Evolutionary conservation across 2,888 invertebrate species (phyloP).

Genomic region (Platycheirus rosarum): DNA sequence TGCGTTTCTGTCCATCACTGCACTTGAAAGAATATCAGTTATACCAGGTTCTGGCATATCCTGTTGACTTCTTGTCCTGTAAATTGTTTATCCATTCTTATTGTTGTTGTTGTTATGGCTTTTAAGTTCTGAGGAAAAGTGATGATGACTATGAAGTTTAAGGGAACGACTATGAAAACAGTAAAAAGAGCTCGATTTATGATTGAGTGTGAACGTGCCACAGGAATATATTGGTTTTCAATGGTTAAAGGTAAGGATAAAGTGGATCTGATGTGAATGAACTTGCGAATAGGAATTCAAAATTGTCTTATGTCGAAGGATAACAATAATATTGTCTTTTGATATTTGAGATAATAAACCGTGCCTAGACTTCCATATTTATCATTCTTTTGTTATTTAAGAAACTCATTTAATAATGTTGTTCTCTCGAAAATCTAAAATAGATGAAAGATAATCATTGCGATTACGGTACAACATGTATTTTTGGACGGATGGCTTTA

Average conservation of each 20-base stretch:
- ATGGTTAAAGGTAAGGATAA: neutral
- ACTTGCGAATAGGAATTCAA: constrained; percentile 32
- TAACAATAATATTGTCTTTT: constrained; percentile 49
- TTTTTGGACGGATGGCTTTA: too few species aligned
- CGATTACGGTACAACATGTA: too few species aligned
- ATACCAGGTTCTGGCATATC: too few species aligned
- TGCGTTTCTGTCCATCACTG: constrained; percentile 29
- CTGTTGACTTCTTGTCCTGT: constrained; percentile 47
- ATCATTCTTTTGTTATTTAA: neutral
- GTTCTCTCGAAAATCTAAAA: too few species aligned
- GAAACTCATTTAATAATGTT: too few species aligned
- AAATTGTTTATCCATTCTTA: constrained; percentile 39
- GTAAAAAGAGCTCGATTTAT: constrained; percentile 72
- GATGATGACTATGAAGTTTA: constrained; percentile 54
- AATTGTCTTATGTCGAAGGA: constrained; percentile 48
- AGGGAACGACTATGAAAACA: constrained; percentile 61
- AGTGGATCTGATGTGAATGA: neutral
- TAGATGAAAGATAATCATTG: too few species aligned
- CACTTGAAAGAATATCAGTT: neutral
- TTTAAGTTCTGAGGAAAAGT: constrained; percentile 38
- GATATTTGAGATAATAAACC: constrained; percentile 43
- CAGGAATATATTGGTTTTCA: constrained; percentile 65
- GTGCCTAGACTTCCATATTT: constrained; percentile 31
- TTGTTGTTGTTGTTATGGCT: constrained; percentile 27
- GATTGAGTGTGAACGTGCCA: constrained; percentile 72